Evolutionary conservation across 2,888 invertebrate species (phyloP).

Genomic region (Temnothorax ravouxi): DNA sequence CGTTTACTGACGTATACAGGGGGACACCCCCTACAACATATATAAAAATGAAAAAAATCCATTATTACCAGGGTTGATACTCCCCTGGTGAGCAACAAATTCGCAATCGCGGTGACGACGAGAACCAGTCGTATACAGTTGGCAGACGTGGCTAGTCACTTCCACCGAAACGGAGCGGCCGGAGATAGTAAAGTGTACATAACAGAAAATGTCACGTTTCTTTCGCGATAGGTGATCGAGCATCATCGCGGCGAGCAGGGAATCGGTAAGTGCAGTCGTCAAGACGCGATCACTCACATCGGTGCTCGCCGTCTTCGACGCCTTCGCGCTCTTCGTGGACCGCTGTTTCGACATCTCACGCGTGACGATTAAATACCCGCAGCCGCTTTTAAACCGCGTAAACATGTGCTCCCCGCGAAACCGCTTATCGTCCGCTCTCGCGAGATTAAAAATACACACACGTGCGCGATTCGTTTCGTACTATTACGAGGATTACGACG

Average conservation of each 20-base stretch:
- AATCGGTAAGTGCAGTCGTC: conserved; percentile 30
- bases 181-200: conserved; percentile 11
- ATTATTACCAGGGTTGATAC: too few relatives aligned
- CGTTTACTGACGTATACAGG: too few relatives aligned
- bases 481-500: too few relatives aligned
- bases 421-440: conserved; percentile 31
- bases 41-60: too few relatives aligned
- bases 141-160: conserved; percentile 57
- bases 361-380: conserved; percentile 41
- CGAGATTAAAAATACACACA: not conserved
- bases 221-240: conserved; percentile 80
- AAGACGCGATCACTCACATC: conserved; percentile 74
- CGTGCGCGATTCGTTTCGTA: conserved; percentile 22
- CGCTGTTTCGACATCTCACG: conserved; percentile 80
- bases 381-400: conserved; percentile 2
- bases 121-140: not conserved
- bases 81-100: too few relatives aligned
- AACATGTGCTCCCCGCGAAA: conserved; percentile 21
- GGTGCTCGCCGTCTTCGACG: conserved; percentile 59
- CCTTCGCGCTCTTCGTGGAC: conserved; percentile 73
- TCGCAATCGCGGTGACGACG: not conserved
- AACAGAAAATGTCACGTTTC: conserved; percentile 80
- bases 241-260: conserved; percentile 43
- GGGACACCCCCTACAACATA: too few relatives aligned
- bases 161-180: not conserved